phyloP scores from a whole-genome alignment of 2,797 vertebrate species.

The Lagocephalus sceleratus region DNA sequence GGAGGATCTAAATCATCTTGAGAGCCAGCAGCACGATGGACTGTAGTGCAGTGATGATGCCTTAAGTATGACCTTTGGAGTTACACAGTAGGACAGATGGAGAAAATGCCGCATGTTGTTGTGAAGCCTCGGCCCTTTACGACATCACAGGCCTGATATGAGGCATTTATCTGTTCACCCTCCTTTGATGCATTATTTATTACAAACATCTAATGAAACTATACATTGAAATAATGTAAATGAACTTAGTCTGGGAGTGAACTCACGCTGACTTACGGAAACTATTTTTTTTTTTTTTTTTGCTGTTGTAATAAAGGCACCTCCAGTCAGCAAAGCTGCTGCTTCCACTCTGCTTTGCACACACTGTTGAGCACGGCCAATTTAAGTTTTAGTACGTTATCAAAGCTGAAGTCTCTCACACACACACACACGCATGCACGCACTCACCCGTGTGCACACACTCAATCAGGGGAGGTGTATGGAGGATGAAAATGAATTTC shows the following conservation, averaged over 20 bases:
- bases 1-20: constrained; percentile 53
- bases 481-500: constrained; percentile 59
- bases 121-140: constrained; percentile 3
- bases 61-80: constrained; percentile 27
- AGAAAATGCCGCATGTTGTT: constrained; percentile 4
- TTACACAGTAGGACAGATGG: constrained; percentile 3
- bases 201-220: constrained; percentile 1
- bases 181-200: no score
- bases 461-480: constrained; percentile 35
- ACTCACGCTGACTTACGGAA: constrained; percentile 26
- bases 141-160: background rate
- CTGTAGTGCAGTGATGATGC: constrained; percentile 15
- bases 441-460: constrained; percentile 23
- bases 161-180: background rate
- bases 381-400: constrained; percentile 73
- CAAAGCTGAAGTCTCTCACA: constrained; percentile 41
- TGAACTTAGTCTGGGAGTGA: constrained; percentile 20
- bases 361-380: constrained; percentile 47
- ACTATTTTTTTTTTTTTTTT: background rate
- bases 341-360: constrained; percentile 36
- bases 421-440: constrained; percentile 13
- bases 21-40: constrained; percentile 25
- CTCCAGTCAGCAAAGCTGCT: constrained; percentile 37
- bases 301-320: constrained; percentile 48
- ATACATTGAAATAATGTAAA: constrained; percentile 9